These are phyloP conservation scores for Watsonalla binaria DNA, from an alignment of 2,888 invertebrate species.

Conservation along the genomic window DNA sequence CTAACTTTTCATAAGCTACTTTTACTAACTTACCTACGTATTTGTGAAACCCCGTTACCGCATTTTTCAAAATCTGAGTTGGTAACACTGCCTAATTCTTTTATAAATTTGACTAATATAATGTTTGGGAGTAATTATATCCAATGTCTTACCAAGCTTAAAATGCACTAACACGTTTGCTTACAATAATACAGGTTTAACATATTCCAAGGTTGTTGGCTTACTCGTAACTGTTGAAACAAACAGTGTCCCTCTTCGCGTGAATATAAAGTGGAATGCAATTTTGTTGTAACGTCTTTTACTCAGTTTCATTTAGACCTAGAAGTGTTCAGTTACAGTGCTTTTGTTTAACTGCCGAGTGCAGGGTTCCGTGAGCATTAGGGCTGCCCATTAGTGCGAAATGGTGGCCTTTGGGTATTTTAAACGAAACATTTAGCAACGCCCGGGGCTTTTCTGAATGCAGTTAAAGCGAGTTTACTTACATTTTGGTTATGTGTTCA, in stretches of 20 bases:
- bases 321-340: constrained; percentile 10
- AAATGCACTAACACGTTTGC: too few relatives aligned
- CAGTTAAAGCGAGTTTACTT: constrained; percentile 1
- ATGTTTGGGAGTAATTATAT: too few relatives aligned
- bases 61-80: too few relatives aligned
- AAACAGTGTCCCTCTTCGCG: neutral
- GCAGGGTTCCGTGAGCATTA: constrained; percentile 9
- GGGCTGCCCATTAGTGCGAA: constrained; percentile 2
- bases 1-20: too few relatives aligned
- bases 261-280: constrained; percentile 1
- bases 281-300: constrained; percentile 3
- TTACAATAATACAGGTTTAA: too few relatives aligned
- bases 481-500: neutral
- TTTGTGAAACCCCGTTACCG: too few relatives aligned
- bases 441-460: neutral
- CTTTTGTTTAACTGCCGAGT: constrained; percentile 17
- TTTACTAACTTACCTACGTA: too few relatives aligned
- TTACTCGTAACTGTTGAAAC: too few relatives aligned
- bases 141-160: too few relatives aligned
- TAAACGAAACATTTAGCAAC: constrained; percentile 1
- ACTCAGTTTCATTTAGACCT: constrained; percentile 9
- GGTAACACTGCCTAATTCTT: too few relatives aligned
- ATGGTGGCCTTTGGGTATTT: neutral
- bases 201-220: too few relatives aligned
- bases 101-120: too few relatives aligned